Conservation (phyloP, 2,888 invertebrate species). For the Heliconius ethilla region DNA sequence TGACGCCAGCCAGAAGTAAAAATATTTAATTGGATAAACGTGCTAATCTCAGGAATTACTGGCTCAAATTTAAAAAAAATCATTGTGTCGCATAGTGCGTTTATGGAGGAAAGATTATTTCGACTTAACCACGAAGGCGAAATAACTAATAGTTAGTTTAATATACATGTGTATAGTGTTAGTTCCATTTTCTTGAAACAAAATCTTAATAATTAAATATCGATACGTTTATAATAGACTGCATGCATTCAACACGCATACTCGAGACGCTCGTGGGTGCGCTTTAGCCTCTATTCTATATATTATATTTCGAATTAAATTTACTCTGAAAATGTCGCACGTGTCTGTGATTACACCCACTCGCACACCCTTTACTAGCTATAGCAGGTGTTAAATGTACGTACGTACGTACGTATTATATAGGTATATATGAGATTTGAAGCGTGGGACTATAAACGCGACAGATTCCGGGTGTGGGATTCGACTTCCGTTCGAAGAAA, state of each 20-base stretch:
- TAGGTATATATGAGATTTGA: background rate
- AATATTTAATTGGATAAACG: no score
- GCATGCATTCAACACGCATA: background rate
- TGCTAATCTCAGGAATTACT: no score
- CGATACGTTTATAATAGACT: background rate
- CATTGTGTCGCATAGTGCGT: no score
- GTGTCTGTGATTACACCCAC: conserved; percentile 27
- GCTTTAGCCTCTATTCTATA: background rate
- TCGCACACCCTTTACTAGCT: background rate
- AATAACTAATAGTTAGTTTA: background rate
- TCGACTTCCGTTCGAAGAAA: background rate
- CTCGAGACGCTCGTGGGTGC: background rate
- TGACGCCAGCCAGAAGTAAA: no score
- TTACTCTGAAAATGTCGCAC: conserved; percentile 18
- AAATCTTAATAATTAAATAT: conserved; percentile 16
- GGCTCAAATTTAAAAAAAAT: no score
- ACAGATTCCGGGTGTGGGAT: background rate
- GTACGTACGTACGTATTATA: no score
- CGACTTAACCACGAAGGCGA: background rate
- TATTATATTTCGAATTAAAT: conserved; percentile 8
- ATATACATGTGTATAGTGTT: no score
- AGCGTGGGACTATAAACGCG: background rate
- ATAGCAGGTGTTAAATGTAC: background rate
- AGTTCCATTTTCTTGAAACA: no score
- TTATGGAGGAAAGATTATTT: background rate